Evolutionary conservation across 2,888 invertebrate genomes (phyloP).

Genomic region (Spodoptera exigua): DNA sequence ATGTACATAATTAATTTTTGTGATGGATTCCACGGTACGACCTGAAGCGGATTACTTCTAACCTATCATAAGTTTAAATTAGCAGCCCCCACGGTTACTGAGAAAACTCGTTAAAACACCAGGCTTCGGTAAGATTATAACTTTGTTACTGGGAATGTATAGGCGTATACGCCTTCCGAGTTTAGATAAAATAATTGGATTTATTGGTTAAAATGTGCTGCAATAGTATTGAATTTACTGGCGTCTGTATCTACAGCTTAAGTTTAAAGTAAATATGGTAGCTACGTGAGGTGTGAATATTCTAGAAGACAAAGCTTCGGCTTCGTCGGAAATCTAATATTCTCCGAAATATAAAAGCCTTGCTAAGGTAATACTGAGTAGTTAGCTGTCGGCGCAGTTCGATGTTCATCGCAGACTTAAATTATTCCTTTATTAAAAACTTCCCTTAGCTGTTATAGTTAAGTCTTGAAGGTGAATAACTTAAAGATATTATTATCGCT

Average conservation of each 20-base stretch:
- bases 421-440: slow-evolving; percentile 14
- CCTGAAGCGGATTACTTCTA: slow-evolving; percentile 48
- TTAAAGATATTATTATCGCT: not conserved
- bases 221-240: slow-evolving; percentile 28
- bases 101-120: slow-evolving; percentile 67
- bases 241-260: slow-evolving; percentile 10
- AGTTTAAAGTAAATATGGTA: slow-evolving; percentile 31
- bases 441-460: slow-evolving; percentile 6
- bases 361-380: slow-evolving; percentile 21
- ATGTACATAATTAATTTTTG: slow-evolving; percentile 47
- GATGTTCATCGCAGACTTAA: slow-evolving; percentile 20
- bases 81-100: slow-evolving; percentile 56
- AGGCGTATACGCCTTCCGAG: slow-evolving; percentile 23
- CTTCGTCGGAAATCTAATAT: slow-evolving; percentile 46
- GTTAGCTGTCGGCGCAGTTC: slow-evolving; percentile 17
- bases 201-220: slow-evolving; percentile 42
- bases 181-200: slow-evolving; percentile 36
- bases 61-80: slow-evolving; percentile 69
- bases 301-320: slow-evolving; percentile 22
- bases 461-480: slow-evolving; percentile 3
- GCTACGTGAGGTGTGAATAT: slow-evolving; percentile 27
- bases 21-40: slow-evolving; percentile 31
- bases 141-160: slow-evolving; percentile 49
- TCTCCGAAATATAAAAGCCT: slow-evolving; percentile 28
- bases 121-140: slow-evolving; percentile 64